Base-by-base conservation (phyloP, 2,113 vertebrate species). In the Pedionomus torquatus region DNA sequence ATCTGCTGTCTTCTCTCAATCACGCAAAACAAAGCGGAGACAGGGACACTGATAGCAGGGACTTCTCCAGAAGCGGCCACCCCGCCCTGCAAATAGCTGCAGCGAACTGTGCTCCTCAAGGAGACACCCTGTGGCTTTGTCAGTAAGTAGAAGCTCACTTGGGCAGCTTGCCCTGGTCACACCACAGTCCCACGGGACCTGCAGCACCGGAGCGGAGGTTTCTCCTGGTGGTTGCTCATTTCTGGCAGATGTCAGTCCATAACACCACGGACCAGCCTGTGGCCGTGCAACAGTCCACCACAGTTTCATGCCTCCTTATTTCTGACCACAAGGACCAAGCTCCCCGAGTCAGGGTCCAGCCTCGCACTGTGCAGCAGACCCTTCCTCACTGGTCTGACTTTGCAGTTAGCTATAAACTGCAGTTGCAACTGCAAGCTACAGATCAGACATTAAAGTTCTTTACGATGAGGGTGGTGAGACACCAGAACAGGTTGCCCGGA, bases 21-120 rank as follows among this genome's bases (percentile, higher is more conserved):
- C 25, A 58, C 3, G 35, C 35, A 69, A 81, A 86, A 46, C 20
- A 54, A 63, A 43, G 12, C 43, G 71, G 33, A 86, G 30, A 31
- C 1, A 52, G 13, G 16, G 21, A 41, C 0, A 2, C 2, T 17
- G 3, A 24, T 13, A 55, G 26, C 10, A 20, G 7, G 39, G 33
- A 43, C 26, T 43, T 75, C 69, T 84, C 51, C 39, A 54, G 31
- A 75, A 61, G 30, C 5, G 57, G 33, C 55, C 37, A 81, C 49
- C 3, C 4, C 46, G n/a, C 30, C n/a, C 31, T 74, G 64, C 35
- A 58, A 68, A 75, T 7, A 66, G 8, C 46, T 66, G 25, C 12
- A 51, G 44, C 19, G 82, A 79, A 80, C 23, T 5, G 28, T 6
- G 3, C 0, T 83, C n/a, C 46, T 79, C 33, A 39, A 79, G 41